Percentiles rank a stretch among this genome's conserved stretches.
Conservation (phyloP, 2,888 invertebrate genomes). For the Heteromyza rotundicornis region DNA sequence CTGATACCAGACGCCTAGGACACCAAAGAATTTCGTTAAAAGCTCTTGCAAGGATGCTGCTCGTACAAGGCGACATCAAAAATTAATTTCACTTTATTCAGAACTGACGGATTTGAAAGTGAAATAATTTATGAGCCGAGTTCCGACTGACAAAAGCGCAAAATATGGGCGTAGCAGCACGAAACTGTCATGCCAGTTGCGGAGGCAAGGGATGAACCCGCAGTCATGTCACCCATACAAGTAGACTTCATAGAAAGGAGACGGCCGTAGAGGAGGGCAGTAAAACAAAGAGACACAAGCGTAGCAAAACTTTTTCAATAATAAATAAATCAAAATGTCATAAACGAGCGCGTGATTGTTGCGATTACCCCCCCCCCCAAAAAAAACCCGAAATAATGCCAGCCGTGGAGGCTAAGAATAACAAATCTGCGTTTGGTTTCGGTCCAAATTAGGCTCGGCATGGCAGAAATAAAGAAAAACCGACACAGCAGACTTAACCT, state of each 20-base stretch:
- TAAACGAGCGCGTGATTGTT: constrained; percentile 37
- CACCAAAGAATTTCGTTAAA: background rate
- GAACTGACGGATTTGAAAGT: constrained; percentile 19
- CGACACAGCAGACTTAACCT: too few species aligned
- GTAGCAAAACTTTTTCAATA: constrained; percentile 48
- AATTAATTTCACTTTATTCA: constrained; percentile 48
- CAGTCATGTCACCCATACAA: background rate
- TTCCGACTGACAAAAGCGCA: constrained; percentile 6
- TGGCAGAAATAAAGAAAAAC: too few species aligned
- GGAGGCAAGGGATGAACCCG: background rate
- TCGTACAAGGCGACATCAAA: constrained; percentile 39
- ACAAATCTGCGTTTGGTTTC: background rate
- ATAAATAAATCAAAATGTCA: constrained; percentile 62
- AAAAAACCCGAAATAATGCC: too few species aligned
- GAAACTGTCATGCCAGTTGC: background rate
- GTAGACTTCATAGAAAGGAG: constrained; percentile 4
- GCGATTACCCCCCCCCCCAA: too few species aligned
- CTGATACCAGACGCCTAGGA: background rate
- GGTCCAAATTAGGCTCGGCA: background rate
- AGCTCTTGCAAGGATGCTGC: background rate
- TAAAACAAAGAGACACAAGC: constrained; percentile 29
- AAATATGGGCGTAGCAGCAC: background rate
- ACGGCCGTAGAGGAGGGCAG: background rate
- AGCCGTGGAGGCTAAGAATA: too few species aligned
- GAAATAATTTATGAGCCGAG: constrained; percentile 51